Conservation (phyloP, 2,888 invertebrate genomes). For the Catonia carolina region DNA sequence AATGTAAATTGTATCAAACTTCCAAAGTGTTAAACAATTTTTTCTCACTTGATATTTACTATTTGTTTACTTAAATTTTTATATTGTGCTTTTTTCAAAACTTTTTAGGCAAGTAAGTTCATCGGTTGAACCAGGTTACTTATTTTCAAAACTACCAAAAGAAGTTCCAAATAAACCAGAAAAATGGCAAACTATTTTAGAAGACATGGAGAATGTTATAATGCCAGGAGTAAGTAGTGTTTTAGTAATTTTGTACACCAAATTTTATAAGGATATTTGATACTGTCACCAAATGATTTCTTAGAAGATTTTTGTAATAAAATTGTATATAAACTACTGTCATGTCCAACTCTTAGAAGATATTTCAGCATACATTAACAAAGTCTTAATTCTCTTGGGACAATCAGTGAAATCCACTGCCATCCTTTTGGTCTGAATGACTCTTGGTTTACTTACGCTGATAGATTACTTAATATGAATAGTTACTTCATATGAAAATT, state of each 20-base stretch:
- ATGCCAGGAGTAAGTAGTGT: conserved; percentile 74
- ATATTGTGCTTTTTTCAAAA: too few species aligned
- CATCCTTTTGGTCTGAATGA: too few species aligned
- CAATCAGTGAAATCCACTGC: too few species aligned
- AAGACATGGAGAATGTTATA: conserved; percentile 79
- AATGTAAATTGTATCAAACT: too few species aligned
- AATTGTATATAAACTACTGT: background rate
- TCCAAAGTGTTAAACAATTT: too few species aligned
- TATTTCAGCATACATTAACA: background rate
- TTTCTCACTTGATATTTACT: too few species aligned
- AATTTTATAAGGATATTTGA: background rate
- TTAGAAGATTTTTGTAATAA: background rate
- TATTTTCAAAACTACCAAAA: conserved; percentile 71
- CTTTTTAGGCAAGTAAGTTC: conserved; percentile 60
- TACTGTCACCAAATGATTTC: background rate
- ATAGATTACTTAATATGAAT: too few species aligned
- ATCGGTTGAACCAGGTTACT: conserved; percentile 83
- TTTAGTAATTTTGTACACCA: background rate
- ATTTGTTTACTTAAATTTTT: too few species aligned
- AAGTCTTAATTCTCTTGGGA: too few species aligned
- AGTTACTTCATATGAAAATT: too few species aligned
- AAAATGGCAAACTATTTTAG: conserved; percentile 77
- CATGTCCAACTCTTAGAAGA: conserved; percentile 2
- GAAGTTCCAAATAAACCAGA: conserved; percentile 78
- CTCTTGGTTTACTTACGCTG: too few species aligned